phyloP scores from a whole-genome alignment of 2,797 vertebrate species.

The Zonotrichia albicollis region DNA sequence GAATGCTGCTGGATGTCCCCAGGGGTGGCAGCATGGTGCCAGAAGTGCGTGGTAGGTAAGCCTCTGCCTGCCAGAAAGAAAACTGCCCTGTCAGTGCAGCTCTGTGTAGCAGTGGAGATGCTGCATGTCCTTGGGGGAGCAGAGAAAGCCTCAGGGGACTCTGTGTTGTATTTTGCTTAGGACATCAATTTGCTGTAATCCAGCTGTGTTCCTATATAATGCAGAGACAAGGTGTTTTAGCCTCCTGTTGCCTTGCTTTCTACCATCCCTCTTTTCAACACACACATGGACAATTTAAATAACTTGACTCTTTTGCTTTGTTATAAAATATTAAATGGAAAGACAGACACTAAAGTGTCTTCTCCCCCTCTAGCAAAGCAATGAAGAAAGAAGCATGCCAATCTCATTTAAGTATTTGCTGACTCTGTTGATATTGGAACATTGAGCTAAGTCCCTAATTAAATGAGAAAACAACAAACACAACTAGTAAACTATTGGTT shows the following conservation, averaged over 20 bases:
- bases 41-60: neutral
- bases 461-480: constrained; percentile 40
- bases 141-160: neutral
- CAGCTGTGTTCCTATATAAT: neutral
- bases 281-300: neutral
- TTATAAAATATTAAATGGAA: neutral
- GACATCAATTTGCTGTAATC: neutral
- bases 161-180: neutral
- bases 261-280: neutral
- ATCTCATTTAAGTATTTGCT: constrained; percentile 14
- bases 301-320: neutral
- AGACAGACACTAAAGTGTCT: neutral
- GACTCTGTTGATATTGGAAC: neutral
- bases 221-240: neutral
- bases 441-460: neutral
- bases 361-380: neutral
- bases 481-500: constrained; percentile 11
- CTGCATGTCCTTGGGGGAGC: neutral
- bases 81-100: neutral
- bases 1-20: neutral
- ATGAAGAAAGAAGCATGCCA: constrained; percentile 2
- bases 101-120: neutral
- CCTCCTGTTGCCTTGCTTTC: neutral
- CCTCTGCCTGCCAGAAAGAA: neutral
- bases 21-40: neutral